A percentile compares a stretch with the other conserved stretches of the same genome.
These are phyloP conservation scores for Euzetes globulus DNA, from an alignment of 2,888 invertebrate genomes.

Conservation along the genomic window DNA sequence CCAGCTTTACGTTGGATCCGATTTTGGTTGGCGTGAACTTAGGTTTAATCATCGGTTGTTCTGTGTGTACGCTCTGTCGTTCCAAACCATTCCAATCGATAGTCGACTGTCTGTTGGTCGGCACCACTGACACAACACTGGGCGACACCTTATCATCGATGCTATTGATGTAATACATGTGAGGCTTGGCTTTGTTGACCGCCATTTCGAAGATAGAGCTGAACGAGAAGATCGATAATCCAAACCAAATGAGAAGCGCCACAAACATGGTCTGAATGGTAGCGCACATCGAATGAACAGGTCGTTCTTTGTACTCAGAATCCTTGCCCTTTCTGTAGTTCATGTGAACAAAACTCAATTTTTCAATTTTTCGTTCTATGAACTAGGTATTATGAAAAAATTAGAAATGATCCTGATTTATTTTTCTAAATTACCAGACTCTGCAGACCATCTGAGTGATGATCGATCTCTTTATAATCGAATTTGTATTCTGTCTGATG, in stretches of 20 bases:
- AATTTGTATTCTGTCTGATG: not conserved
- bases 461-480: not conserved
- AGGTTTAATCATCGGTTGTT: not conserved
- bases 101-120: not conserved
- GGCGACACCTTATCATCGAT: not conserved
- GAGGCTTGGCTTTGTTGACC: not conserved
- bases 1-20: constrained; percentile 6
- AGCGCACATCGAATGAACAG: not conserved
- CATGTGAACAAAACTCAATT: not conserved
- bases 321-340: not conserved
- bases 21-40: not conserved
- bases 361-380: not conserved
- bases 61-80: not conserved
- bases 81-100: not conserved
- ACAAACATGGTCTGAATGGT: not conserved
- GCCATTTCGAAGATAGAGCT: not conserved
- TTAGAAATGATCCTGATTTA: not conserved
- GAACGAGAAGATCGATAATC: not conserved
- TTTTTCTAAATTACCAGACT: too few relatives aligned
- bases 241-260: not conserved
- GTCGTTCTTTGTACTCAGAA: not conserved
- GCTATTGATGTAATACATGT: not conserved
- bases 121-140: not conserved
- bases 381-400: too few relatives aligned
- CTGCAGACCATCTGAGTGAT: too few relatives aligned